Evolutionary conservation across 37 sponge, comb jelly and placozoan genomes (phyloP), one percentile per base, ranked within the genome.

Genomic region (Eunapius fragilis): DNA sequence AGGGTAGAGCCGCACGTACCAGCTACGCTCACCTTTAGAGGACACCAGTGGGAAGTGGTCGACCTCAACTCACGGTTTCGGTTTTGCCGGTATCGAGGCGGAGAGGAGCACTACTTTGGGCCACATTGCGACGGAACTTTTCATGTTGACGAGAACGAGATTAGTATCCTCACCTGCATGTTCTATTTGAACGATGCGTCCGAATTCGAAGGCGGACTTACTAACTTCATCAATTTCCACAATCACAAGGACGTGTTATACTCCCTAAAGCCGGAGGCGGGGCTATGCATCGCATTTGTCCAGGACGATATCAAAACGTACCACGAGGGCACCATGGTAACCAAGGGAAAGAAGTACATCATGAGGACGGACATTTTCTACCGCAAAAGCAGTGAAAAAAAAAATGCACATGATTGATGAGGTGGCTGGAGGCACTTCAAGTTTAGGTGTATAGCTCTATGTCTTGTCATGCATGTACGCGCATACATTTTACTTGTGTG

Each of bases 341-440:
- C 78, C 28, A 82, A 76, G 17, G 96, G 96, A 37, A 75, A 83
- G 26, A 96, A 96, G 77, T 96, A 96, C 78, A 93, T 96, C 33
- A 68, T 96, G 72, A 87, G 93, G 82, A 93, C 96, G 72, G 96
- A 96, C 71, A 69, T 93, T 19, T 92, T 96, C 93, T 95, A 83
- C 72, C 73, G 41, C 41, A 41, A n/a, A n/a, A n/a, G n/a, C n/a
- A n/a, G n/a, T n/a, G n/a, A n/a, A n/a, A n/a, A n/a, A n/a, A n/a
- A n/a, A n/a, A n/a, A n/a, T n/a, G n/a, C n/a, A 45, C 47, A 45
- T 45, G 47, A 9, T 45, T 45, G 47, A 9, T 9, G 9, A 45
- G 9, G 47, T 11, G 9, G 9, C 47, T 45, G 47, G 9, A 45
- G 9, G 47, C 47, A 9, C 4, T 45, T 45, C n/a, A n/a, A n/a